Conservation (phyloP, 2,113 vertebrate genomes). For the Trachemys scripta region DNA sequence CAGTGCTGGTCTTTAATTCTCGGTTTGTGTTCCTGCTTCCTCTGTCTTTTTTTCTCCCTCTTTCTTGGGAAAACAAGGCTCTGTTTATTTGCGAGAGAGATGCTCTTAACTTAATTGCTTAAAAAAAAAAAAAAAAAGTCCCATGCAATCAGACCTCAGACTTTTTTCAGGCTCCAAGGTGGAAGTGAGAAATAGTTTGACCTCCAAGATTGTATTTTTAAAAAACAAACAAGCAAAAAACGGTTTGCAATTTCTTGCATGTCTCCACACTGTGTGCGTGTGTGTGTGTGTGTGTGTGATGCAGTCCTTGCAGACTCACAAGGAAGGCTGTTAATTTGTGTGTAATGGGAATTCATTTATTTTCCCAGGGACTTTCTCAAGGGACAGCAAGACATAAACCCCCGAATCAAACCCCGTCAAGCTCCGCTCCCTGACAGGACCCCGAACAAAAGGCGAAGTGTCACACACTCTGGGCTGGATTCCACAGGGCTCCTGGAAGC, state of each 20-base stretch:
- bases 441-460: conserved; percentile 62
- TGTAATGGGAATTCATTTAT: not conserved
- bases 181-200: not conserved
- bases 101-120: not conserved
- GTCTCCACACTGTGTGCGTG: not conserved
- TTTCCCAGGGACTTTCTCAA: not conserved
- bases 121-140: not conserved
- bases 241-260: not conserved
- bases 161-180: not conserved
- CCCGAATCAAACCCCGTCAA: not conserved
- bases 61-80: not conserved
- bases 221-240: not conserved
- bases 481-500: not conserved
- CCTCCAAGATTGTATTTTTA: not conserved
- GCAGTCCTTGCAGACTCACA: rapidly evolving
- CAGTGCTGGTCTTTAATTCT: rapidly evolving
- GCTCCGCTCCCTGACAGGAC: not conserved
- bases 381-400: not conserved
- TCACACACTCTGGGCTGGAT: not conserved
- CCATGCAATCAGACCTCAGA: rapidly evolving
- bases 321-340: not conserved
- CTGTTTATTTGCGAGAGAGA: not conserved
- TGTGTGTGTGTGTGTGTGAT: not conserved
- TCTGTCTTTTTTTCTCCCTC: rapidly evolving
- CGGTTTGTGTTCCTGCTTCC: not conserved